Base-by-base conservation (phyloP, 2,888 invertebrate species). In the Brenthis ino region DNA sequence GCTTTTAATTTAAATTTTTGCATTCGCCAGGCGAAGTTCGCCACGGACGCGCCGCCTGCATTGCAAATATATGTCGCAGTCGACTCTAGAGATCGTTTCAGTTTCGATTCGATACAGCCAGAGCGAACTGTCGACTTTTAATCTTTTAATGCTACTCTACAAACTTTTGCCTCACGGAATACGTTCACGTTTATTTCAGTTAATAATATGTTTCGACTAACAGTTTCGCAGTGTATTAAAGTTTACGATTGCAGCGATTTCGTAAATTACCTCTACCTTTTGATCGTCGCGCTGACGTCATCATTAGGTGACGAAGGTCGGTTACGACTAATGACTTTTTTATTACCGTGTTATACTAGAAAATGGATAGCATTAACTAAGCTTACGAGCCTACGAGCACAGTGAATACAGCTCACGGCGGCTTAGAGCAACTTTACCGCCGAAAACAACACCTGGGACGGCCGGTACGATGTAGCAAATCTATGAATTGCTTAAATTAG, bases 1-100 rank as follows among this genome's bases (percentile, higher is more conserved):
- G 93, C 86, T 93, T 93, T 93, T 93, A 93, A 93, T 93, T 93
- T 93, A 93, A 93, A 93, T 93, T 93, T 93, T 93, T 93, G 92
- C 93, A 93, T 93, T 92, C 92, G 87, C 88, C 84, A 77, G 87
- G 87, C 91, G 85, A 88, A 91, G 86, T 92, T 91, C 76, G 87
- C 88, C 85, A 79, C 85, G 89, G 89, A 86, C 88, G 89, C 88
- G 89, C 90, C 83, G 91, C 86, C 89, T 91, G 92, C 93, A 91
- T 91, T 82, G 88, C 91, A 91, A 91, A 91, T 91, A 88, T 88
- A 88, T 88, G 89, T 88, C 86, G 85, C 85, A 82, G 83, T 78
- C 81, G 84, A 85, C 82, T 82, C 84, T 82, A 81, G 86, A 85
- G 85, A 87, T 89, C 89, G 89, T 82, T 86, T 82, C 85, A 83